Evolutionary conservation across 2,113 vertebrate genomes (phyloP).

Genomic region (Chloebia gouldiae): DNA sequence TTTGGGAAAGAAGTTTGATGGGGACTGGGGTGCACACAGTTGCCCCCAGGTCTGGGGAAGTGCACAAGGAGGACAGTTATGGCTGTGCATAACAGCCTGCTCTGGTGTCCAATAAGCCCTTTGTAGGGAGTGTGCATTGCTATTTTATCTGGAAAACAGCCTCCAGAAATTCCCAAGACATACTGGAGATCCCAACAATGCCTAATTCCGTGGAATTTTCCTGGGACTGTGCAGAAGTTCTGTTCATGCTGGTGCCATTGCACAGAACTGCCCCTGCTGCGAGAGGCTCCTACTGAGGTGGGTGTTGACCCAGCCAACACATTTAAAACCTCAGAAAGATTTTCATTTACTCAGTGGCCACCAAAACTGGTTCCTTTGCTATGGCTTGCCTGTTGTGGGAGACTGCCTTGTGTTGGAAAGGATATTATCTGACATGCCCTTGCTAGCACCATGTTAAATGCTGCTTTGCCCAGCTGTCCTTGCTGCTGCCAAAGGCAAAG

Average conservation of each 20-base stretch:
- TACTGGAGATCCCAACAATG: background rate
- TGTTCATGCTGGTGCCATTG: background rate
- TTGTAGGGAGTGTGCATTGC: background rate
- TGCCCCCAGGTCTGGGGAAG: background rate
- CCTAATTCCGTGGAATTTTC: background rate
- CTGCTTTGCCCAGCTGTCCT: constrained; percentile 51
- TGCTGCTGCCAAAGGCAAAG: constrained; percentile 47
- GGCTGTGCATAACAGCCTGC: background rate
- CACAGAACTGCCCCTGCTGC: background rate
- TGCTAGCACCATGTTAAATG: background rate
- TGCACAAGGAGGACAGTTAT: background rate
- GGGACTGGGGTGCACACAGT: background rate
- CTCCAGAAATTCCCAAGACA: background rate
- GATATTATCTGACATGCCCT: background rate
- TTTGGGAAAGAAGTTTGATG: background rate
- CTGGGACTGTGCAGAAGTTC: background rate
- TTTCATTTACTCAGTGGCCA: background rate
- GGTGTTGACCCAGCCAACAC: background rate
- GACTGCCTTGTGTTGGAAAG: background rate
- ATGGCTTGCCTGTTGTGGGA: constrained; percentile 35
- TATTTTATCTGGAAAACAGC: background rate
- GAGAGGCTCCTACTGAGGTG: background rate
- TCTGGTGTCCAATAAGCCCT: background rate
- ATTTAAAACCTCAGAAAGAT: background rate
- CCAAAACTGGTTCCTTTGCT: constrained; percentile 12